Base-by-base conservation (phyloP, 2,797 vertebrate species). In the Peromyscus aztecus region DNA sequence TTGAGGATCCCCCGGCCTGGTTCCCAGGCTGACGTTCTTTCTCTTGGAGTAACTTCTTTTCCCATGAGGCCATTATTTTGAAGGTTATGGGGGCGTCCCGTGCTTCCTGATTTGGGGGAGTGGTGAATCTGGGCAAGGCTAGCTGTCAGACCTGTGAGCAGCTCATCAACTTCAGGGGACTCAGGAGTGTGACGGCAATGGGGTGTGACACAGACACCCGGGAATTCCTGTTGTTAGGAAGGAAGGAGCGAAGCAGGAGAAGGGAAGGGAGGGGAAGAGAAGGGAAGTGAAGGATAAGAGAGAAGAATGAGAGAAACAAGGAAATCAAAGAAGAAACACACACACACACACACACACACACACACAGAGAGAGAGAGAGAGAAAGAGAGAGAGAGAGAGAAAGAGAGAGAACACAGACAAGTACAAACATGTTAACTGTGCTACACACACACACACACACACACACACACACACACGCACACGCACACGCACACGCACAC, bases 211-310 rank as follows among this genome's bases (percentile, higher is more conserved):
- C 12, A 49, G 80, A 49, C 10, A 46, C 0, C 8, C 17, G 4
- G n/a, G 46, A 37, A 5, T 37, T 83, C 24, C 57, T 17, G 14
- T 13, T 82, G 11, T 31, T 69, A 55, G 21, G 34, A 55, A 57
- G 67, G 49, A 57, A 57, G 52, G 34, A 55, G 27, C 10, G 43
- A 27, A 8, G 2, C 13, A 52, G 3, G 17, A 6, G 5, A 6
- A 1, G 8, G 0, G 11, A 1, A 31, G 17, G 7, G 0, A 2
- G 46, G 3, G 2, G 11, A 8, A 12, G 5, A 14, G 1, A 1
- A 9, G 8, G 19, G 4, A 4, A 9, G 27, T n/a, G 9, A 31
- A 8, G 2, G 6, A 24, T 2, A 14, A 23, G 40, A 7, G 23
- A 17, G 43, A 40, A 31, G 17, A 23, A 11, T 16, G 24, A 1